Evolutionary conservation across 2,113 vertebrate genomes (phyloP).

Genomic region (Hippocampus mohnikei): DNA sequence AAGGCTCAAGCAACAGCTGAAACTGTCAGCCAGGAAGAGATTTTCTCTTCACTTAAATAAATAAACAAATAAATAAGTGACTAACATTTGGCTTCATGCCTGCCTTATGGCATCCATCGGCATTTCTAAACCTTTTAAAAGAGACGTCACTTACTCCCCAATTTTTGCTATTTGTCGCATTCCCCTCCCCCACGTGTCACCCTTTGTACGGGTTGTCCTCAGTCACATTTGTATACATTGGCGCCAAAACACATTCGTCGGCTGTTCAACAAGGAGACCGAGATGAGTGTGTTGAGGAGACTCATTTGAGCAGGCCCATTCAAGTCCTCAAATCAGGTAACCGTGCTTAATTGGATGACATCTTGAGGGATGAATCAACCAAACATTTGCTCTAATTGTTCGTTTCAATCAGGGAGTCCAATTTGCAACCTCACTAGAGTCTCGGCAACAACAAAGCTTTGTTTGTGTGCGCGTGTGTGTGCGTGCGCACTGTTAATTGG

Average conservation of each 20-base stretch:
- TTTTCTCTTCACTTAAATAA: too few relatives aligned
- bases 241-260: not conserved
- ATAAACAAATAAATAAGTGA: too few relatives aligned
- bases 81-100: too few relatives aligned
- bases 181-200: not conserved
- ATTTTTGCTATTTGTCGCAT: not conserved
- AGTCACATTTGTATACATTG: not conserved
- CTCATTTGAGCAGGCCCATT: conserved; percentile 67
- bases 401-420: conserved; percentile 78
- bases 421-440: conserved; percentile 73
- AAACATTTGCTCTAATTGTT: conserved; percentile 77
- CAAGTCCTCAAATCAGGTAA: conserved; percentile 69
- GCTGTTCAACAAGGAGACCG: conserved; percentile 30
- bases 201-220: not conserved
- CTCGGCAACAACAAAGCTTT: conserved; percentile 66
- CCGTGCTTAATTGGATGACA: conserved; percentile 75
- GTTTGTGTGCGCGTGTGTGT: conserved; percentile 34
- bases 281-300: conserved; percentile 53
- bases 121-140: too few relatives aligned
- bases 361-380: conserved; percentile 76
- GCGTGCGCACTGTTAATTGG: conserved; percentile 52
- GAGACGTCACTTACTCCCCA: not conserved
- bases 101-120: too few relatives aligned
- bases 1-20: too few relatives aligned
- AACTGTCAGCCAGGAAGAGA: too few relatives aligned